phyloP scores from a whole-genome alignment of 64 coral and sea anemone species.

The Montipora foliosa region DNA sequence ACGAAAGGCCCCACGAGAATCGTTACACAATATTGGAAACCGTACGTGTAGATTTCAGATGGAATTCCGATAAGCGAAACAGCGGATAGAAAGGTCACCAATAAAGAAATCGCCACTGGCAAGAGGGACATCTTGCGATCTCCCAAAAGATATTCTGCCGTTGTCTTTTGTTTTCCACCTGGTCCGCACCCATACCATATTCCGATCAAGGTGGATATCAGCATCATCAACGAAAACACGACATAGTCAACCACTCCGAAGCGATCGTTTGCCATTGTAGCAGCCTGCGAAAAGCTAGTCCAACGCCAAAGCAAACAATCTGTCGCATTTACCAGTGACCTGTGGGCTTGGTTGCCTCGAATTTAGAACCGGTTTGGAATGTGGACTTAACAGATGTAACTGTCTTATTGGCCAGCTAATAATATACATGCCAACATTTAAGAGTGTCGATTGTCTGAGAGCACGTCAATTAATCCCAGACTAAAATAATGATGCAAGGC shows the following conservation, averaged over 20 bases:
- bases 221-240: conserved; percentile 78
- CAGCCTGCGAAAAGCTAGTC: too few species aligned
- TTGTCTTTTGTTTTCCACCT: conserved; percentile 78
- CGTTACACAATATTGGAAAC: conserved; percentile 76
- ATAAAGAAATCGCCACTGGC: conserved; percentile 79
- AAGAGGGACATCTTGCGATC: conserved; percentile 74
- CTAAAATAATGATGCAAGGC: too few species aligned
- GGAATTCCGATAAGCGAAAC: conserved; percentile 79
- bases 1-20: conserved; percentile 54
- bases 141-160: conserved; percentile 81
- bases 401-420: too few species aligned
- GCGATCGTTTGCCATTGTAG: conserved; percentile 49
- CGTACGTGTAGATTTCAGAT: conserved; percentile 89
- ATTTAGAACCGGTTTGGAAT: too few species aligned
- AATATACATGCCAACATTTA: too few species aligned
- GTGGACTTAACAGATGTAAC: too few species aligned
- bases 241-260: conserved; percentile 83
- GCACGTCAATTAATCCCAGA: too few species aligned
- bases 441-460: too few species aligned
- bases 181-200: conserved; percentile 88
- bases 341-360: too few species aligned
- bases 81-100: conserved; percentile 85
- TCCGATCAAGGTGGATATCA: conserved; percentile 81
- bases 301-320: too few species aligned
- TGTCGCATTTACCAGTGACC: too few species aligned